Evolutionary conservation across 2,113 vertebrate species (phyloP), one percentile per base, ranked within the genome.

Genomic region (Girardinichthys multiradiatus): DNA sequence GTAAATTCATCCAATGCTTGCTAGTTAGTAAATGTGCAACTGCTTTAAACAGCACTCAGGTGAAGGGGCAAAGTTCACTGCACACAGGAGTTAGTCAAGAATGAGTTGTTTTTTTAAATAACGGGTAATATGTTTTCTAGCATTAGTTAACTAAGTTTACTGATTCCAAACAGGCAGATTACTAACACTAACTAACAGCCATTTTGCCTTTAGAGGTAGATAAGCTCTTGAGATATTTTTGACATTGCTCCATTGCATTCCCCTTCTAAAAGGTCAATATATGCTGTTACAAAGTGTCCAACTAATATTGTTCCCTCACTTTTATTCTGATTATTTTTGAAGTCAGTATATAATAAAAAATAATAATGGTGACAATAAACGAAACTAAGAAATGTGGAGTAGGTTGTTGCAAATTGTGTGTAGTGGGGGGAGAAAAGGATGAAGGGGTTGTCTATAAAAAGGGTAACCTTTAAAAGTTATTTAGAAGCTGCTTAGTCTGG

Each of bases 1-100:
- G 39, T 3, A 70, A 63, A 37, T 77, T 61, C 59, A 39, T 14
- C 58, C 42, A 14, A 5, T 8, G 13, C 54, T 63, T 64, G 33
- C 72, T 42, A 33, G 17, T 64, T 64, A 63, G 76, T 73, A 57
- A 66, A 71, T 24, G 35, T 68, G 58, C 37, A 67, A 28, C 64
- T 68, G 27, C 24, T 54, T 54, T 24, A 31, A 58, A 14, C 28
- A 31, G 51, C 26, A 15, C 10, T 0, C n/a, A 75, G 35, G 51
- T 64, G 14, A 68, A 27, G 27, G 27, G 10, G 51, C 66, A 83
- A 65, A 67, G 68, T 26, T 31, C 62, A 72, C 59, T 13, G 26
- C 28, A 3, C 9, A 6, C 48, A 65, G 45, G n/a, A 28, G 8
- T 21, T 24, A 9, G 48, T 21, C 21, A 51, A 51, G 5, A 31